phyloP scores from a whole-genome alignment of 2,797 vertebrate genomes.

The Apogon hyalosoma region DNA sequence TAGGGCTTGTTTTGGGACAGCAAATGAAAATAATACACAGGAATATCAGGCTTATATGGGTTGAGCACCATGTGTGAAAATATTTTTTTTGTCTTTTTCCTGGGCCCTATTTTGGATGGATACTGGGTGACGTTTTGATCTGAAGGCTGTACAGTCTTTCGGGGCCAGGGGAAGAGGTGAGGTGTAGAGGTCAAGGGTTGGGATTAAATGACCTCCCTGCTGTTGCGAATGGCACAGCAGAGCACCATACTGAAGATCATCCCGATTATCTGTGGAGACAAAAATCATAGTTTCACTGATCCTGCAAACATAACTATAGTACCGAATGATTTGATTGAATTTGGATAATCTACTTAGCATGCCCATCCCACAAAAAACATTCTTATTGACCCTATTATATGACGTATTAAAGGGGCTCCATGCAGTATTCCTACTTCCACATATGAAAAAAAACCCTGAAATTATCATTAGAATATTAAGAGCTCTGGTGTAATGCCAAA shows the following conservation, averaged over 20 bases:
- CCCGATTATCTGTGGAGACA: conserved; percentile 89
- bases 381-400: not conserved
- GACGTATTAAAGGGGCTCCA: no score
- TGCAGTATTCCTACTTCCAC: no score
- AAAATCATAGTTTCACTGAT: conserved; percentile 1
- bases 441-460: no score
- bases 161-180: conserved; percentile 4
- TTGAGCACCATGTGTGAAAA: conserved; percentile 35
- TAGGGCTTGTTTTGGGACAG: conserved; percentile 1
- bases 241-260: conserved; percentile 99
- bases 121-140: conserved; percentile 36
- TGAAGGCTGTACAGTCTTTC: conserved; percentile 59
- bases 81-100: conserved; percentile 32
- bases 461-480: no score
- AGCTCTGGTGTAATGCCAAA: no score
- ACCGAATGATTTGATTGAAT: no score
- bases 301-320: no score
- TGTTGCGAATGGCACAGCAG: conserved; percentile 95
- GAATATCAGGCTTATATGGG: conserved; percentile 11
- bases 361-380: not conserved
- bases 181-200: conserved; percentile 23
- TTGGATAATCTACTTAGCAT: no score
- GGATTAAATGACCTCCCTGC: conserved; percentile 91
- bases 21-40: conserved; percentile 26
- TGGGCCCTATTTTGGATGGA: conserved; percentile 26